Evolutionary conservation across 2,113 vertebrate genomes (phyloP).

Genomic region (Noturus placidus): DNA sequence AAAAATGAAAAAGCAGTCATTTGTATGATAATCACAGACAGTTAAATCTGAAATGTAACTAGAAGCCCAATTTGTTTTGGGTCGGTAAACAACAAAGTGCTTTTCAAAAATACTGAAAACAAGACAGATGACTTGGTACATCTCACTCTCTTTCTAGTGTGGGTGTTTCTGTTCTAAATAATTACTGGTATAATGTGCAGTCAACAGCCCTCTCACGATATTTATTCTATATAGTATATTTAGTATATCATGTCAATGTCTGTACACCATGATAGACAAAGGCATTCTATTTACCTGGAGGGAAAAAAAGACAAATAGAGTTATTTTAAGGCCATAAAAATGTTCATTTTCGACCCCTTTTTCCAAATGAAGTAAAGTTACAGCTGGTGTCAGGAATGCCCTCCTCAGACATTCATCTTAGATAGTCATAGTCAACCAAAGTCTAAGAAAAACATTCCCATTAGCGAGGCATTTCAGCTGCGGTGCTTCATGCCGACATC

Average conservation of each 20-base stretch:
- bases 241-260: no score
- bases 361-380: neutral
- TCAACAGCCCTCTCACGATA: neutral
- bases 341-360: neutral
- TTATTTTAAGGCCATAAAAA: neutral
- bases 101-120: neutral
- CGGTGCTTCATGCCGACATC: slow-evolving; percentile 64
- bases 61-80: neutral
- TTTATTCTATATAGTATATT: neutral
- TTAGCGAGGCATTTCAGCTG: slow-evolving; percentile 57
- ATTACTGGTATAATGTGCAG: neutral
- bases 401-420: slow-evolving; percentile 8
- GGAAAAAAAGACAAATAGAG: neutral
- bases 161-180: neutral
- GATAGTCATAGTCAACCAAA: slow-evolving; percentile 2
- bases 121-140: neutral
- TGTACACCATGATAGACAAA: neutral
- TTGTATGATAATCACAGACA: neutral
- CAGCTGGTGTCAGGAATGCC: neutral
- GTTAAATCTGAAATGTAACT: neutral
- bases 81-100: neutral
- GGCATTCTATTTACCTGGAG: neutral
- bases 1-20: neutral
- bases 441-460: slow-evolving; percentile 43
- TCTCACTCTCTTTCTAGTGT: neutral